Evolutionary conservation across 2,888 invertebrate genomes (phyloP).

Genomic region (Drosophila mettleri): DNA sequence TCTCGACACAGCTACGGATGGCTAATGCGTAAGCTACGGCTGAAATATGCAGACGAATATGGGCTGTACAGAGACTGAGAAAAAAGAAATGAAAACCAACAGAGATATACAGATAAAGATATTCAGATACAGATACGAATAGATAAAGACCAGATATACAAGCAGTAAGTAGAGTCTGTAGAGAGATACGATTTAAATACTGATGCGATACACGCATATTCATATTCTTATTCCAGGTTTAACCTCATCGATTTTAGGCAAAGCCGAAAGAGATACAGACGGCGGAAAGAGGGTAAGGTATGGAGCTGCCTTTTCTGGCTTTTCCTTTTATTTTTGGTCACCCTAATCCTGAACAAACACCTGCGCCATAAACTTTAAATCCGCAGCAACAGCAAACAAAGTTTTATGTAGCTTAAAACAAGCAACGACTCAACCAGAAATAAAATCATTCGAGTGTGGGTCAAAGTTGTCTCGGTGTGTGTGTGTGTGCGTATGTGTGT

Average conservation of each 20-base stretch:
- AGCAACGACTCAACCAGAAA: conserved; percentile 57
- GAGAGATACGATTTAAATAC: neutral
- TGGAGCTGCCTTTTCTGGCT: conserved; percentile 14
- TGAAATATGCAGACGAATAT: neutral
- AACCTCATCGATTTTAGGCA: conserved; percentile 13
- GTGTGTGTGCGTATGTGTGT: conserved; percentile 12
- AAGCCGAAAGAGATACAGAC: conserved; percentile 8
- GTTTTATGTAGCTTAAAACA: conserved; percentile 57
- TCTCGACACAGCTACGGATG: neutral
- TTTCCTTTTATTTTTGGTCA: conserved; percentile 26
- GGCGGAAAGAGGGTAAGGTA: conserved; percentile 23
- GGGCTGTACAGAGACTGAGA: neutral
- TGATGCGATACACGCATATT: neutral
- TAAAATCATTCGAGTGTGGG: conserved; percentile 74
- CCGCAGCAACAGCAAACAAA: conserved; percentile 58
- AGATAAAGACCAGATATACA: neutral
- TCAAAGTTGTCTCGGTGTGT: conserved; percentile 38
- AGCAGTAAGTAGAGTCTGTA: neutral
- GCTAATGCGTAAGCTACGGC: neutral
- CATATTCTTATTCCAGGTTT: neutral
- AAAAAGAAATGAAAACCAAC: no score
- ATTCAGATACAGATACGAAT: no score
- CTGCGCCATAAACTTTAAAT: conserved; percentile 77
- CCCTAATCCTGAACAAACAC: conserved; percentile 65
- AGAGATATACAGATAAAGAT: neutral